A percentile compares a stretch with the other conserved stretches of the same genome.
phyloP scores from a whole-genome alignment of 2,113 vertebrate species.

The Stomatorhinus ivindoensis region DNA sequence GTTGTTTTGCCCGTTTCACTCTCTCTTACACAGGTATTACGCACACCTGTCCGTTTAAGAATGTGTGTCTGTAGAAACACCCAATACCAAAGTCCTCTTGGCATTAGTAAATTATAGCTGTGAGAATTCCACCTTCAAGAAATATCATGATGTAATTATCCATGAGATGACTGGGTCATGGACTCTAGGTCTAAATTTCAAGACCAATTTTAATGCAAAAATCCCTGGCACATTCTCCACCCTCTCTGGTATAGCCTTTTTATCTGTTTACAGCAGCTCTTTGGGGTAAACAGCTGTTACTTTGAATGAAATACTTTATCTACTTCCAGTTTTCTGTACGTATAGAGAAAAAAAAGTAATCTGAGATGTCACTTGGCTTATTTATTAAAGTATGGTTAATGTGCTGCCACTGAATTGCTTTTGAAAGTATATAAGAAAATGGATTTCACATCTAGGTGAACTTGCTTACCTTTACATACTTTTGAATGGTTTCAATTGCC shows the following conservation, averaged over 20 bases:
- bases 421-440: neutral
- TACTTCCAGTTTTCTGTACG: neutral
- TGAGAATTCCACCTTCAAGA: neutral
- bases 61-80: neutral
- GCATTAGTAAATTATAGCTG: constrained; percentile 3
- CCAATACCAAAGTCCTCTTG: constrained; percentile 3
- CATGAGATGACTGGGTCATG: neutral
- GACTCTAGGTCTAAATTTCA: neutral
- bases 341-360: neutral
- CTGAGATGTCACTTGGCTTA: neutral
- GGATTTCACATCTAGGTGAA: neutral
- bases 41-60: neutral
- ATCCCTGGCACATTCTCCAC: neutral
- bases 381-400: neutral
- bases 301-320: neutral
- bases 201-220: neutral
- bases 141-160: neutral
- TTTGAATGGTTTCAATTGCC: constrained; percentile 2
- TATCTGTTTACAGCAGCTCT: neutral
- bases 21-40: neutral
- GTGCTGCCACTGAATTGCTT: neutral
- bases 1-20: neutral
- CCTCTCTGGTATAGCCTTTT: neutral
- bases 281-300: neutral
- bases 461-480: neutral